phyloP scores from a whole-genome alignment of 2,888 invertebrate genomes.

The Lymantria monacha region DNA sequence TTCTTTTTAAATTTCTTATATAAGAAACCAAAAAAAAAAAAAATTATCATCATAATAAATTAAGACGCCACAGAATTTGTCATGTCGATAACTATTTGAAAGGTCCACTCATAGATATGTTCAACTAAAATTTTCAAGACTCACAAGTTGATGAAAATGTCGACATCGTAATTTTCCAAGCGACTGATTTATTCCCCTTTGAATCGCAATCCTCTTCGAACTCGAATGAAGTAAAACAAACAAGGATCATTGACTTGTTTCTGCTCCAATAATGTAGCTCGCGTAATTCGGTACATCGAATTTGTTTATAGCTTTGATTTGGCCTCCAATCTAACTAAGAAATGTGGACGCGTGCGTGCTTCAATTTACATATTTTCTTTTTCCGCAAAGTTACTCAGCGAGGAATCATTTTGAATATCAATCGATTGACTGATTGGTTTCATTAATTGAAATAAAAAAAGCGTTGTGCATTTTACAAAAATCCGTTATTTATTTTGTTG shows the following conservation, averaged over 20 bases:
- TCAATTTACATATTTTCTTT: conserved; percentile 18
- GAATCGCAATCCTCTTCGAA: conserved; percentile 20
- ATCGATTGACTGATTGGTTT: conserved; percentile 15
- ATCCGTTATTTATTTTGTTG: background rate
- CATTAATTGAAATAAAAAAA: conserved; percentile 14
- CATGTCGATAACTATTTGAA: too few species aligned
- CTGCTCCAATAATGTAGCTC: conserved; percentile 33
- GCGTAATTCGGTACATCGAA: conserved; percentile 33
- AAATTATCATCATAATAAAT: too few species aligned
- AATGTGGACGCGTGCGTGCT: conserved; percentile 6
- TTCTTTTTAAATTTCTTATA: too few species aligned
- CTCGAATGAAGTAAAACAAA: conserved; percentile 34
- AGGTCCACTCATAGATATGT: too few species aligned
- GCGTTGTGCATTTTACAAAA: too few species aligned
- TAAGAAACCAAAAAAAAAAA: too few species aligned
- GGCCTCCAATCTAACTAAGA: conserved; percentile 10
- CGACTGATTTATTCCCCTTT: conserved; percentile 28
- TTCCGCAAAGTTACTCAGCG: conserved; percentile 10
- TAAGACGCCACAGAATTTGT: too few species aligned
- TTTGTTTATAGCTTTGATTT: conserved; percentile 34
- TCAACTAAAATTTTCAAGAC: too few species aligned
- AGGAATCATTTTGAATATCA: conserved; percentile 28
- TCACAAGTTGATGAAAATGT: background rate
- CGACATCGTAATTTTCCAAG: conserved; percentile 31
- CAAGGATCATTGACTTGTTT: conserved; percentile 38